A percentile compares a stretch with the other conserved stretches of the same genome.
phyloP scores from a whole-genome alignment of 2,888 invertebrate species.

The Pyrgus malvae region DNA sequence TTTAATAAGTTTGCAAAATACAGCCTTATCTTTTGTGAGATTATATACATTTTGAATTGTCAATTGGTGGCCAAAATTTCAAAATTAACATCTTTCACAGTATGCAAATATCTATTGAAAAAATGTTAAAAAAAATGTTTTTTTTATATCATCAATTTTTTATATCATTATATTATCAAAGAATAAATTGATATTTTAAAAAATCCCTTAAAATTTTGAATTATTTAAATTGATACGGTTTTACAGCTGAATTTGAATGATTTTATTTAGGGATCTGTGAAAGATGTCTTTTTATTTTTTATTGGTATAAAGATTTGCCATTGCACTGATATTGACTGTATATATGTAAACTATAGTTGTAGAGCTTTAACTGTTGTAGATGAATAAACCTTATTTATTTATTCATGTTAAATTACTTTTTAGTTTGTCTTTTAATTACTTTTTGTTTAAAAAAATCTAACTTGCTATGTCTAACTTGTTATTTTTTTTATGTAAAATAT shows the following conservation, averaged over 20 bases:
- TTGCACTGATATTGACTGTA: constrained; percentile 50
- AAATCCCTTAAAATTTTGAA: no score
- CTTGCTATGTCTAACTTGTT: neutral
- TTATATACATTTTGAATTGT: constrained; percentile 16
- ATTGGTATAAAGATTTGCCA: constrained; percentile 18
- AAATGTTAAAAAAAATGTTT: no score
- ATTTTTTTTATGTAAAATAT: constrained; percentile 13
- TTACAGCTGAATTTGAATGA: no score
- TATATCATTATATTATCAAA: no score
- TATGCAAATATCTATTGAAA: neutral
- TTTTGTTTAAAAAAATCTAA: constrained; percentile 3
- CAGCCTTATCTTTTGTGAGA: constrained; percentile 22
- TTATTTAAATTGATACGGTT: no score
- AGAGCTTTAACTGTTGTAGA: constrained; percentile 77
- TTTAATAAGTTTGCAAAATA: constrained; percentile 50
- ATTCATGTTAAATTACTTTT: constrained; percentile 39
- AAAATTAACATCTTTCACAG: constrained; percentile 5
- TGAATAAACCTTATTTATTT: constrained; percentile 55
- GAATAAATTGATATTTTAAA: no score
- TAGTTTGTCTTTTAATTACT: constrained; percentile 3
- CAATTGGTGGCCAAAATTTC: constrained; percentile 4
- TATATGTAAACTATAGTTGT: constrained; percentile 75
- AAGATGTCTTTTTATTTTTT: constrained; percentile 11
- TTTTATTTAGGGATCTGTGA: no score
- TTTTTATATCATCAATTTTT: no score